Evolutionary conservation across 2,113 vertebrate species (phyloP).

Genomic region (Spheniscus mendiculus): DNA sequence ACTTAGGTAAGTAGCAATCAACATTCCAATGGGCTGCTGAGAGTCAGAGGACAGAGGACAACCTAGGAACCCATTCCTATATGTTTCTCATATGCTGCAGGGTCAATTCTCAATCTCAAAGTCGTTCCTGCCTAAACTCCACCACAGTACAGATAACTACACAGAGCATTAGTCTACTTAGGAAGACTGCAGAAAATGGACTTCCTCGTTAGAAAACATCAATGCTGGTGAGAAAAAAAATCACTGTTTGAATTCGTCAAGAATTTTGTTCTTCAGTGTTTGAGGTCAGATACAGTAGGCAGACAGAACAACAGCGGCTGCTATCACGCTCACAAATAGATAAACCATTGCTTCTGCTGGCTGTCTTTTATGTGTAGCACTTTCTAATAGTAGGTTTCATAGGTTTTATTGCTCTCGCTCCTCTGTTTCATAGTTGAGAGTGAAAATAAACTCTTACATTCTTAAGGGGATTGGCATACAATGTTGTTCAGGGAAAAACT

Average conservation of each 20-base stretch:
- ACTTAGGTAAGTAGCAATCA: background rate
- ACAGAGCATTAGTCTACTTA: background rate
- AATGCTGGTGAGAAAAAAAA: background rate
- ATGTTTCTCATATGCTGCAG: background rate
- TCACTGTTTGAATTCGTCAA: background rate
- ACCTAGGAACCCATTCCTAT: background rate
- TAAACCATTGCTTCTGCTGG: background rate
- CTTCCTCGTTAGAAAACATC: background rate
- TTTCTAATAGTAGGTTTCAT: background rate
- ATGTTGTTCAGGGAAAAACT: background rate
- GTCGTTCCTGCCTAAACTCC: background rate
- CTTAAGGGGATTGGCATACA: background rate
- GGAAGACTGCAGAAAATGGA: background rate
- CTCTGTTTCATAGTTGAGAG: background rate
- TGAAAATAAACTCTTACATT: background rate
- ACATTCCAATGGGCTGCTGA: background rate
- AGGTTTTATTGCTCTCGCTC: background rate
- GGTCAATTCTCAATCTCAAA: background rate
- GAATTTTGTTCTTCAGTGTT: background rate
- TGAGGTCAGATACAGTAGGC: background rate
- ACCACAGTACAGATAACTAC: background rate
- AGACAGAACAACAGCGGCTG: background rate
- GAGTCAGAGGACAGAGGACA: background rate
- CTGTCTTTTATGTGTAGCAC: background rate
- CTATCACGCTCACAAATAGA: accelerated